These are phyloP conservation scores for Climacteris rufus DNA, from an alignment of 2,113 vertebrate genomes.

Conservation along the genomic window DNA sequence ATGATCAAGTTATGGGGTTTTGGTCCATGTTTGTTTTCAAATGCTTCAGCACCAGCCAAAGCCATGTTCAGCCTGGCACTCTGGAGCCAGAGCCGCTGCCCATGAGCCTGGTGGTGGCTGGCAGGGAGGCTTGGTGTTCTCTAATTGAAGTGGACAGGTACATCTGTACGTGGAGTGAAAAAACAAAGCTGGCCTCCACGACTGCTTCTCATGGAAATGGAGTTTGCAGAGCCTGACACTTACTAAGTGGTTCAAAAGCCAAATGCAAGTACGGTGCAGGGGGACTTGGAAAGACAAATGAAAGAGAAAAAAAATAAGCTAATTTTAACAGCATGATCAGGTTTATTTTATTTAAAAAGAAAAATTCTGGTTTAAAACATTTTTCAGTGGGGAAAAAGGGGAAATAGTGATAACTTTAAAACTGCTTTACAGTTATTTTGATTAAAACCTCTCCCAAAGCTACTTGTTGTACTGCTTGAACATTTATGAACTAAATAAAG, in stretches of 20 bases:
- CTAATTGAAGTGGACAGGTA: not conserved
- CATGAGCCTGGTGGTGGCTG: rapidly evolving
- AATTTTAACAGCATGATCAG: not conserved
- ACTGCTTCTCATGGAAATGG: not conserved
- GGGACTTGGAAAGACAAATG: not conserved
- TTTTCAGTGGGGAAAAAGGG: not conserved
- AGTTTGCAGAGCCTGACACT: not conserved
- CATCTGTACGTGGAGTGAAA: not conserved
- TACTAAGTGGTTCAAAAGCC: not conserved
- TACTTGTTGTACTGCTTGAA: conserved; percentile 70
- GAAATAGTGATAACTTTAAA: not conserved
- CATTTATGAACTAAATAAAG: conserved; percentile 75
- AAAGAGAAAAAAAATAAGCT: not conserved
- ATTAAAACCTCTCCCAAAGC: conserved; percentile 54
- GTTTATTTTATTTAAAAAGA: not conserved
- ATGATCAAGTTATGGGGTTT: not conserved
- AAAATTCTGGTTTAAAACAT: not conserved
- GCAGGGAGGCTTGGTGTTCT: not conserved
- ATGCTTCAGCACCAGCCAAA: not conserved
- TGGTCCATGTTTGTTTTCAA: not conserved
- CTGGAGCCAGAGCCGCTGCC: rapidly evolving
- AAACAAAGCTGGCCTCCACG: rapidly evolving
- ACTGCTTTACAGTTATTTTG: not conserved
- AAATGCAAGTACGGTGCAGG: rapidly evolving
- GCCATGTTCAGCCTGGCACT: not conserved